Evolutionary conservation across 2,888 invertebrate genomes (phyloP).

Genomic region (Dastarcus helophoroides): DNA sequence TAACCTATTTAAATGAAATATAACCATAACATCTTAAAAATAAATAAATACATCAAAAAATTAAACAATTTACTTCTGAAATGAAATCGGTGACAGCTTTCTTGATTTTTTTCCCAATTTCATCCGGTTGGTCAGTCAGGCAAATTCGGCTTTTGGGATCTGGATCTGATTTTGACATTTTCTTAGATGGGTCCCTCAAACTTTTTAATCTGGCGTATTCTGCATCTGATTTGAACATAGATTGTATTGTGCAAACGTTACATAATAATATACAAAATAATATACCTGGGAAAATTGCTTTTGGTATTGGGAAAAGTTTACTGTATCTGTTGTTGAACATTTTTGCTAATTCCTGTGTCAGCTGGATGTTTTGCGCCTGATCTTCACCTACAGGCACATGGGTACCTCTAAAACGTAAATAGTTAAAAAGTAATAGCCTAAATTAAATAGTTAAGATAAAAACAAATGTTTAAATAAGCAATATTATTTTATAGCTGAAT

Average conservation of each 20-base stretch:
- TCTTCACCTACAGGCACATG: slow-evolving; percentile 94
- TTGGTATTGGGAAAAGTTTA: slow-evolving; percentile 66
- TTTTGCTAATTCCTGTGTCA: slow-evolving; percentile 67
- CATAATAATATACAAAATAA: too few species aligned
- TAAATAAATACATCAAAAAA: too few species aligned
- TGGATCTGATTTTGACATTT: slow-evolving; percentile 96
- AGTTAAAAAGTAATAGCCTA: slow-evolving; percentile 3
- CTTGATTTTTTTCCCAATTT: slow-evolving; percentile 59
- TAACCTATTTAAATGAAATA: too few species aligned
- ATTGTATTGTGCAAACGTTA: not conserved
- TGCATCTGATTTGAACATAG: slow-evolving; percentile 34
- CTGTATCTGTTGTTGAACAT: slow-evolving; percentile 73
- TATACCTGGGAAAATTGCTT: slow-evolving; percentile 49
- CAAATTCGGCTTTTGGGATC: slow-evolving; percentile 69
- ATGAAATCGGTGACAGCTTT: slow-evolving; percentile 87
- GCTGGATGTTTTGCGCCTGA: slow-evolving; percentile 79
- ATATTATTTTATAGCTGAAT: too few species aligned
- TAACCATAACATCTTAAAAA: too few species aligned
- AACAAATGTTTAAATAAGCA: too few species aligned
- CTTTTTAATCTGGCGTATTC: slow-evolving; percentile 61
- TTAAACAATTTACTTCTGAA: slow-evolving; percentile 42
- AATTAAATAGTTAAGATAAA: too few species aligned
- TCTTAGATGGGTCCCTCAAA: slow-evolving; percentile 73
- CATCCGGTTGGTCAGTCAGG: slow-evolving; percentile 62
- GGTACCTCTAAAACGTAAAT: slow-evolving; percentile 52